Conservation (phyloP, 2,797 vertebrate genomes). For the Takifugu rubripes region DNA sequence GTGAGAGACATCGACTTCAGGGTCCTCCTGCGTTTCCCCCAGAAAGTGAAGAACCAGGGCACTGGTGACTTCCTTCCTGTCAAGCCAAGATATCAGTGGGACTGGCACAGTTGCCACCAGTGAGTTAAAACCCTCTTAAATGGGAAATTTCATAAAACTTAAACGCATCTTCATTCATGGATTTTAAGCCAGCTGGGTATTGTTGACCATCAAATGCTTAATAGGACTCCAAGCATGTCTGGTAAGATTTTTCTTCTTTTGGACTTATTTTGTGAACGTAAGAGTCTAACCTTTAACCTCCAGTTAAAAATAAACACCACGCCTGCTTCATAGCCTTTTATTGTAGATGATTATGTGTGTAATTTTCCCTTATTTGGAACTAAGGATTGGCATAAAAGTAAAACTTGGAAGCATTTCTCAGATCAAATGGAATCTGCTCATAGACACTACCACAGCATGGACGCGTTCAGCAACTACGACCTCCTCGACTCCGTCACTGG, state of each 20-base stretch:
- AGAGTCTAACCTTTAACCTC: too few species aligned
- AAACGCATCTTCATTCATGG: not conserved
- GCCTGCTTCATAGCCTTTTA: too few species aligned
- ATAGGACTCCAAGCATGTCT: not conserved
- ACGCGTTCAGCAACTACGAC: constrained; percentile 86
- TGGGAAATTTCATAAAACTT: not conserved
- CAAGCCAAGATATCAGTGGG: constrained; percentile 83
- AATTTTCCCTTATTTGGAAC: too few species aligned
- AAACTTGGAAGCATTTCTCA: not conserved
- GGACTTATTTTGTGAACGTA: too few species aligned
- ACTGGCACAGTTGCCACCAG: constrained; percentile 90
- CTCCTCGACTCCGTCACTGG: constrained; percentile 74
- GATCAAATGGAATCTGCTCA: not conserved
- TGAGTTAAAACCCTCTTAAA: constrained; percentile 60
- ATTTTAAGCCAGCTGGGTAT: not conserved
- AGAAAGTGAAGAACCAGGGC: constrained; percentile 85
- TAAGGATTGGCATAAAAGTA: not conserved
- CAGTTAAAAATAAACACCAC: too few species aligned
- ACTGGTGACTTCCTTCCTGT: constrained; percentile 82
- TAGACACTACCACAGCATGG: constrained; percentile 89
- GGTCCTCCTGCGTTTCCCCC: constrained; percentile 83
- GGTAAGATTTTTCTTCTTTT: too few species aligned
- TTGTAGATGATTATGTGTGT: too few species aligned
- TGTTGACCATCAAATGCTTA: too few species aligned
- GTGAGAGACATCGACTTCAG: constrained; percentile 79